Evolutionary conservation across 2,113 vertebrate species (phyloP), one percentile per base, ranked within the genome.

Genomic region (Noctilio leporinus): DNA sequence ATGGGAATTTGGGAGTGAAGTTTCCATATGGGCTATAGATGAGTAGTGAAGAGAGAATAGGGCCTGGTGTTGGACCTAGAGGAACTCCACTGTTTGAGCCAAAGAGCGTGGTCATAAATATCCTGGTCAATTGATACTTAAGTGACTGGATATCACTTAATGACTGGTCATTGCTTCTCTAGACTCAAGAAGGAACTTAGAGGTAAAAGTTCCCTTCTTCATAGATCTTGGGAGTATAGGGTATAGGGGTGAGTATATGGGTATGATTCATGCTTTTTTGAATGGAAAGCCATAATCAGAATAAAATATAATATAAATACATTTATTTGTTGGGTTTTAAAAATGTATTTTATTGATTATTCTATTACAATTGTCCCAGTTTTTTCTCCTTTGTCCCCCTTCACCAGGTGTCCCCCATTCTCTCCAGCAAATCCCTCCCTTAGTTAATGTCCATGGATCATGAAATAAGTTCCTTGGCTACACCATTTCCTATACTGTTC

Each of bases 21-120:
- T 22, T 38, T 15, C 24, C 53, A 40, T 3, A 0, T 20, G 19
- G 43, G 15, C 9, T 38, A 9, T 0, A 4, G 14, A 6, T 47
- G 62, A 45, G n/a, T 67, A 49, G 8, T 3, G 10, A 38, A 30
- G 20, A 57, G 33, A 14, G 45, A 22, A 59, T 59, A 73, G 24
- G 19, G 62, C 26, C 38, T 11, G 33, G 2, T 28, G 17, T 26
- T 43, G 49, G 72, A 19, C 49, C 28, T 15, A 2, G 40, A 81
- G 35, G 40, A 70, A 9, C 26, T 65, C 7, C 10, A 4, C n/a
- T 45, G 4, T 55, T 53, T 16, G 19, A 35, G 4, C 43, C 53
- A 4, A 14, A 45, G 30, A 57, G 2, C 15, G 11, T 47, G 47
- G 19, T 67, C 33, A 35, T 45, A 30, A 64, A 62, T 19, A 6